A percentile compares a stretch with the other conserved stretches of the same genome.
Conservation (phyloP, 2,888 invertebrate genomes). For the Drosophila formosana region DNA sequence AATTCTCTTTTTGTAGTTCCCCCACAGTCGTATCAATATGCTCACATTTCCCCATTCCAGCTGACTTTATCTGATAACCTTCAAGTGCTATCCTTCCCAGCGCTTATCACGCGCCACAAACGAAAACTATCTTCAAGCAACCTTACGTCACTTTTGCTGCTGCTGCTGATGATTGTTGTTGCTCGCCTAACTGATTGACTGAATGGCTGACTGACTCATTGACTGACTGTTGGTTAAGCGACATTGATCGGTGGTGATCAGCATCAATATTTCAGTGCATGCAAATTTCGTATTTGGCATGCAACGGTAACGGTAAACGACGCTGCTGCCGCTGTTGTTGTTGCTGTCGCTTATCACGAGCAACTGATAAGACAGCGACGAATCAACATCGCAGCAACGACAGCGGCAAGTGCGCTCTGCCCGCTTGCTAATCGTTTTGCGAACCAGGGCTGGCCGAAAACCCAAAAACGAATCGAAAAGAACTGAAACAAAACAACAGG, state of each 20-base stretch:
- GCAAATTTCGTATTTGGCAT: conserved; percentile 37
- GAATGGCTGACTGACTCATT: conserved; percentile 20
- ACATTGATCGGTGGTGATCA: conserved; percentile 31
- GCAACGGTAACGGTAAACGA: conserved; percentile 38
- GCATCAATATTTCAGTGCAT: conserved; percentile 38
- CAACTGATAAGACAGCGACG: conserved; percentile 63
- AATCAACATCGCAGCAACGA: conserved; percentile 23
- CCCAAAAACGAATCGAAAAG: conserved; percentile 16
- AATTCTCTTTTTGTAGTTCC: not conserved
- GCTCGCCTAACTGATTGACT: conserved; percentile 1
- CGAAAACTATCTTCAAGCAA: conserved; percentile 1
- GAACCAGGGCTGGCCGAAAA: conserved; percentile 65
- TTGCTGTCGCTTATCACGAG: conserved; percentile 58
- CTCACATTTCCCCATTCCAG: conserved; percentile 11
- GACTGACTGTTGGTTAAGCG: conserved; percentile 16
- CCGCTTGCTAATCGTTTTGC: conserved; percentile 57
- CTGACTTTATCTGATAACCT: conserved; percentile 23
- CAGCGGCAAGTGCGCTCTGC: conserved; percentile 60
- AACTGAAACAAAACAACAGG: conserved; percentile 17
- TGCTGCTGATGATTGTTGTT: conserved; percentile 1
- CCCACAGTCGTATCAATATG: not conserved
- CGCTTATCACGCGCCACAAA: conserved; percentile 22
- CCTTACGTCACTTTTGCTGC: conserved; percentile 39
- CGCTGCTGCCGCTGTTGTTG: conserved; percentile 23
- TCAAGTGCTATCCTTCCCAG: conserved; percentile 32